Evolutionary conservation across 2,797 vertebrate genomes (phyloP), one percentile per base, ranked within the genome.

Genomic region (Pseudochirops cupreus): DNA sequence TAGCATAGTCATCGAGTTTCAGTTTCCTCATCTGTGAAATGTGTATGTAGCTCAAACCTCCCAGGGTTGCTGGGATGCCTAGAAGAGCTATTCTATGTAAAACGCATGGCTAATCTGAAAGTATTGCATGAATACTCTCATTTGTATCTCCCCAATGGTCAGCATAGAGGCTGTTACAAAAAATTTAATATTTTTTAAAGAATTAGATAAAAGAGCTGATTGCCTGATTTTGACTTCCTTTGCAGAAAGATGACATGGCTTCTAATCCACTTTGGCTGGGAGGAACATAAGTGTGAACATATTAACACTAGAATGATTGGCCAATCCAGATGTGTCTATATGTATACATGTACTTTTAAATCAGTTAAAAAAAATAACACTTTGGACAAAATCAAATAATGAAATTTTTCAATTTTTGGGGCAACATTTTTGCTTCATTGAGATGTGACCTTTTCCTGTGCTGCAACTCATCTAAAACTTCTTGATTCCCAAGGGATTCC

Each of bases 161-260:
- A 82, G n/a, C 14, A 2, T 18, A 39, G 6, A 39, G n/a, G 2
- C 10, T 9, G 46, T 10, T 24, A 87, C 1, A 87, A 24, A 24
- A 50, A 46, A 50, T 9, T 26, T 87, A 50, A 26, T 87, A 62
- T 46, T 46, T 82, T 87, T 50, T 87, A 26, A 46, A 28, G 74
- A 26, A 87, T 97, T 50, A 97, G 53, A 62, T 92, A 92, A 93
- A 92, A 91, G 93, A 93, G 21, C 90, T n/a, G 62, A 16, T 74
- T 39, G 4, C 33, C n/a, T 24, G 56, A 94, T 67, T 91, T 95
- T 92, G 33, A 50, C 58, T 93, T 91, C 33, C n/a, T 95, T 96
- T 96, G 29, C 29, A 2, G 13, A 91, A 5, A 94, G 33, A 24
- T 92, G 53, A 91, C 91, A 92, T 0, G 94, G 56, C 33, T 94